Evolutionary conservation across 2,113 vertebrate genomes (phyloP).

Genomic region (Chascanopsetta lugubris): DNA sequence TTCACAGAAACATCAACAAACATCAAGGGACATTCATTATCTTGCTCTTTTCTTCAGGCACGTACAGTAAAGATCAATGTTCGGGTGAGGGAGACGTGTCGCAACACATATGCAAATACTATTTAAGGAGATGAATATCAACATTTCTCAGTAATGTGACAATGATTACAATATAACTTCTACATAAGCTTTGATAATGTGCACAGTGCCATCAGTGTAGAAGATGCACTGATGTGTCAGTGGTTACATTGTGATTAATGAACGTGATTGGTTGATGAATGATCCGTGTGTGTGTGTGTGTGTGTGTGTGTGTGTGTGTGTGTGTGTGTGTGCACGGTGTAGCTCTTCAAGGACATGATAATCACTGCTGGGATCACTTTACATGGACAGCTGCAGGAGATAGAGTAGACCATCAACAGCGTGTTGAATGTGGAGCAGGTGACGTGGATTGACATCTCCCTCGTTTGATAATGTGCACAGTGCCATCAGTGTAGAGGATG

Average conservation of each 20-base stretch:
- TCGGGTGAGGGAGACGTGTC: background rate
- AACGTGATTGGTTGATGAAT: conserved; percentile 43
- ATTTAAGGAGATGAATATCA: background rate
- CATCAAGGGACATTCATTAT: background rate
- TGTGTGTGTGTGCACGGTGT: background rate
- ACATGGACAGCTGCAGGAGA: conserved; percentile 69
- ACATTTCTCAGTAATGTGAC: background rate
- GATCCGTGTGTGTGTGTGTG: conserved; percentile 14
- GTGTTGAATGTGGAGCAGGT: conserved; percentile 23
- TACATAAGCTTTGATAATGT: conserved; percentile 2
- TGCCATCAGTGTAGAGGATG: background rate
- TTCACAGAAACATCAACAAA: too few relatives aligned
- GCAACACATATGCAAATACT: background rate
- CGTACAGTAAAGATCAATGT: background rate
- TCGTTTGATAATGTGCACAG: conserved; percentile 4
- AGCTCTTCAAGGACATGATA: conserved; percentile 62
- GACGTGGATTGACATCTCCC: background rate
- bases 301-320: background rate
- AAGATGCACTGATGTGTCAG: background rate
- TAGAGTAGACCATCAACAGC: conserved; percentile 13
- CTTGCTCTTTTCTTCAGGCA: too few relatives aligned
- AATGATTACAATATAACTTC: background rate
- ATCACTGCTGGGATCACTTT: conserved; percentile 62
- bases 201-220: background rate
- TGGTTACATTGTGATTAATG: conserved; percentile 40